These are phyloP conservation scores for Apostichopus parvimensis DNA, from an alignment of 35 echinoderm and acorn worm species.

Conservation along the genomic window DNA sequence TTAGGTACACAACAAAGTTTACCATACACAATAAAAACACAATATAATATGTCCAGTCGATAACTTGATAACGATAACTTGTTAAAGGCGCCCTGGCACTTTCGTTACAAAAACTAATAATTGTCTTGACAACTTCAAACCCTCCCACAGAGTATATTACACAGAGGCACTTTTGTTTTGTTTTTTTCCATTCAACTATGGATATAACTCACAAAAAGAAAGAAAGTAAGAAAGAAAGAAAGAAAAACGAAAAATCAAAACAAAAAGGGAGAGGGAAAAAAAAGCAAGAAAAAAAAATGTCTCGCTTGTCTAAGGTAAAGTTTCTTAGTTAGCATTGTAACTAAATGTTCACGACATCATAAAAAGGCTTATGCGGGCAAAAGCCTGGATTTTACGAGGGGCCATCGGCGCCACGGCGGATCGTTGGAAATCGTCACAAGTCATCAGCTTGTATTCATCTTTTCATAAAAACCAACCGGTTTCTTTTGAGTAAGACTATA, in stretches of 20 bases:
- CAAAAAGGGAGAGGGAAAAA: background rate
- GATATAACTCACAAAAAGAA: background rate
- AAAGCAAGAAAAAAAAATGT: background rate
- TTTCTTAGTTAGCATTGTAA: slow-evolving; percentile 35
- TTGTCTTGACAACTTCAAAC: slow-evolving; percentile 36
- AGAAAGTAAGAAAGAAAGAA: background rate
- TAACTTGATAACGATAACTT: background rate
- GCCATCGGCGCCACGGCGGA: slow-evolving; percentile 26
- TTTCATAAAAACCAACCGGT: slow-evolving; percentile 48
- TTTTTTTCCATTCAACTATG: slow-evolving; percentile 1
- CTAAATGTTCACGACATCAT: slow-evolving; percentile 45
- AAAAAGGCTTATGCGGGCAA: slow-evolving; percentile 35
- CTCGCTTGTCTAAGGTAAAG: slow-evolving; percentile 36
- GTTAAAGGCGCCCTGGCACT: slow-evolving; percentile 31
- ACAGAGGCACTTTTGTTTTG: background rate
- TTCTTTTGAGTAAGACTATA: slow-evolving; percentile 49
- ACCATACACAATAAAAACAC: background rate
- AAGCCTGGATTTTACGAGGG: slow-evolving; percentile 50
- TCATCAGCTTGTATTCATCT: slow-evolving; percentile 44
- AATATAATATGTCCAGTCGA: background rate
- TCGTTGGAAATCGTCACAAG: slow-evolving; percentile 28
- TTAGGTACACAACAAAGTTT: background rate
- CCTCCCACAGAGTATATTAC: background rate
- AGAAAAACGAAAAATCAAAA: no score
- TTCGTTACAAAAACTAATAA: background rate